Evolutionary conservation across 2,888 invertebrate genomes (phyloP), one percentile per base, ranked within the genome.

Genomic region (Salpingus planirostris): DNA sequence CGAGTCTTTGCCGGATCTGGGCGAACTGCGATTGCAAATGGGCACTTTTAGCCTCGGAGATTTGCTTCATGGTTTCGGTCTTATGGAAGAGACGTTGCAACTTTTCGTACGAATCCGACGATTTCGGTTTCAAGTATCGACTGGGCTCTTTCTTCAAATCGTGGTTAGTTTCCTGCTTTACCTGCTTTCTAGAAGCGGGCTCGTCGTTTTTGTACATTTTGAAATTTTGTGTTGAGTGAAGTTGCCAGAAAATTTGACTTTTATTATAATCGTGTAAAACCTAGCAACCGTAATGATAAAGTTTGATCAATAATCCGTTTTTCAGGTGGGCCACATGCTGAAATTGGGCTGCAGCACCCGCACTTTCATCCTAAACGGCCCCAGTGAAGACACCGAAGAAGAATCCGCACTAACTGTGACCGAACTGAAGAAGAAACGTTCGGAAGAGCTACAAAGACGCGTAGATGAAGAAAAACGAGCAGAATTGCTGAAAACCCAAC

Each of bases 271-370:
- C 21, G 21, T 6, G 21, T 18, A 6, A 8, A 3, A 6, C 29
- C 12, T 28, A n/a, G 21, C 13, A 6, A 28, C 28, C 29, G 15
- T 10, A 10, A 11, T 25, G 8, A 6, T 10, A 21, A 29, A 8
- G 13, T 29, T 29, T 22, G 29, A 21, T 29, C 29, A n/a, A 21
- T 22, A 18, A n/a, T 32, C 15, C 15, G 53, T 47, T 47, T 13
- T 28, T n/a, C n/a, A 65, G 48, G 92, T 92, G 0, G 95, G 95
- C 0, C 87, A 95, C 62, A 83, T 95, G 65, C 65, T 96, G n/a
- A 88, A 84, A 60, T 80, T 96, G 57, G 97, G 95, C 0, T 83
- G 79, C 31, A 92, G 93, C 50, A 78, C 87, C 0, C 68, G 95
- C 38, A 77, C 81, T 29, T 88, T 79, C 55, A 80, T 93, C 34